A percentile compares a stretch with the other conserved stretches of the same genome.
Evolutionary conservation across 2,888 invertebrate genomes (phyloP).

Genomic region (Stenolophus ochropezus): DNA sequence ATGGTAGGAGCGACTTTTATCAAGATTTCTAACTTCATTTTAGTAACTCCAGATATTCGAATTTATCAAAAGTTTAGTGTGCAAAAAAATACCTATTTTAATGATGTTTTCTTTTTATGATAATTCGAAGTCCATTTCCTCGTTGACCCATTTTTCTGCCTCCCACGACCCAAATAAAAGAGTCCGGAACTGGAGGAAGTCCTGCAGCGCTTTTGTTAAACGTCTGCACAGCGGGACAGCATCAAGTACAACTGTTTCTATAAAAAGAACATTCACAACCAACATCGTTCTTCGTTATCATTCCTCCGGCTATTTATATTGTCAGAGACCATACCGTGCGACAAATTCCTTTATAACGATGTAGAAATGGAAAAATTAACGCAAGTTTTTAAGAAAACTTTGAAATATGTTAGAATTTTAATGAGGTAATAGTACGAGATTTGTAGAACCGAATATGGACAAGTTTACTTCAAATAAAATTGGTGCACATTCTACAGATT

Average conservation of each 20-base stretch:
- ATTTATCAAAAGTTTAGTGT: too few relatives aligned
- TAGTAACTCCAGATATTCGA: too few relatives aligned
- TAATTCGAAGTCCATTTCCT: too few relatives aligned
- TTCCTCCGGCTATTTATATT: constrained; percentile 49
- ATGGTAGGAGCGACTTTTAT: too few relatives aligned
- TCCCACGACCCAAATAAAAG: neutral
- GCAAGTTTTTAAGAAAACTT: neutral
- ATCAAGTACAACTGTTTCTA: constrained; percentile 53
- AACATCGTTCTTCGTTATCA: constrained; percentile 48
- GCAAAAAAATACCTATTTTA: too few relatives aligned
- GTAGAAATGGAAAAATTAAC: neutral
- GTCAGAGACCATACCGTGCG: neutral
- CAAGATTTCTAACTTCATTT: too few relatives aligned
- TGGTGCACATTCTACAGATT: neutral
- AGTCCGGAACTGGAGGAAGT: constrained; percentile 50
- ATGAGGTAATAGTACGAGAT: neutral
- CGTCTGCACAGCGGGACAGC: too few relatives aligned
- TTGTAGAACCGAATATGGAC: neutral
- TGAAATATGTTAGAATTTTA: constrained; percentile 11
- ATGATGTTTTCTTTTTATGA: too few relatives aligned
- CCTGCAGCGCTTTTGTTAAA: constrained; percentile 42
- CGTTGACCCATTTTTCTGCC: neutral
- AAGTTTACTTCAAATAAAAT: neutral
- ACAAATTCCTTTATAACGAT: constrained; percentile 24
- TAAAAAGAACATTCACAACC: constrained; percentile 50